phyloP scores from a whole-genome alignment of 2,113 vertebrate species.

The Megaceryle torquata region DNA sequence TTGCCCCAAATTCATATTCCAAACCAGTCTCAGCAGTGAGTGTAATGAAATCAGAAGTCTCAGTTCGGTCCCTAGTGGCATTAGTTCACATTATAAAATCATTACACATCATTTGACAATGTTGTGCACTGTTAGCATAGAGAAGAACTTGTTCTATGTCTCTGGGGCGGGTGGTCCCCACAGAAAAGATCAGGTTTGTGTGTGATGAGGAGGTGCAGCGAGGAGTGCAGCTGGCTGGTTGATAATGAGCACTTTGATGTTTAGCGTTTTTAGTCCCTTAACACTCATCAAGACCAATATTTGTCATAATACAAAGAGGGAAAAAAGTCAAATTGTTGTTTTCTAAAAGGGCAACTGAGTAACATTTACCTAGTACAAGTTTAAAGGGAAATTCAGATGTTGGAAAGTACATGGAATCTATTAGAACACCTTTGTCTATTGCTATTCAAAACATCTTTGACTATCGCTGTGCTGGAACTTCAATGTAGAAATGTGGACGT shows the following conservation, averaged over 20 bases:
- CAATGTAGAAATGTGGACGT: not conserved
- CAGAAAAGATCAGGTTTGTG: conserved; percentile 68
- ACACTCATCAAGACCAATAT: conserved; percentile 61
- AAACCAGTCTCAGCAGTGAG: conserved; percentile 60
- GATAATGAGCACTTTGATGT: conserved; percentile 71
- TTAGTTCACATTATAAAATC: conserved; percentile 80
- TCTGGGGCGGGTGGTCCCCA: conserved; percentile 71
- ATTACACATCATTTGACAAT: conserved; percentile 79
- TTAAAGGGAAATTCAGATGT: conserved; percentile 56
- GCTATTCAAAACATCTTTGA: conserved; percentile 29
- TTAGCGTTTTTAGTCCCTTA: conserved; percentile 42
- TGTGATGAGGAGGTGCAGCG: conserved; percentile 41
- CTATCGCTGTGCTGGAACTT: conserved; percentile 5
- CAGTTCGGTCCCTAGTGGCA: conserved; percentile 71
- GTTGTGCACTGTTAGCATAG: conserved; percentile 76
- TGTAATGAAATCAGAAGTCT: conserved; percentile 78
- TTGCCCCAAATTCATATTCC: conserved; percentile 71
- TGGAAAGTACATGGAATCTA: conserved; percentile 6
- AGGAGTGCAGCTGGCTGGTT: conserved; percentile 63
- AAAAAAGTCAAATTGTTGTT: conserved; percentile 53
- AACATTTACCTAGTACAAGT: conserved; percentile 42
- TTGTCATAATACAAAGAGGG: conserved; percentile 49
- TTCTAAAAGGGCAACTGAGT: conserved; percentile 56
- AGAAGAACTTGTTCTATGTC: conserved; percentile 75
- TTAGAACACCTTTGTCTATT: conserved; percentile 26